phyloP scores from a whole-genome alignment of 2,797 vertebrate species.

The Tauraco hartlaubi region DNA sequence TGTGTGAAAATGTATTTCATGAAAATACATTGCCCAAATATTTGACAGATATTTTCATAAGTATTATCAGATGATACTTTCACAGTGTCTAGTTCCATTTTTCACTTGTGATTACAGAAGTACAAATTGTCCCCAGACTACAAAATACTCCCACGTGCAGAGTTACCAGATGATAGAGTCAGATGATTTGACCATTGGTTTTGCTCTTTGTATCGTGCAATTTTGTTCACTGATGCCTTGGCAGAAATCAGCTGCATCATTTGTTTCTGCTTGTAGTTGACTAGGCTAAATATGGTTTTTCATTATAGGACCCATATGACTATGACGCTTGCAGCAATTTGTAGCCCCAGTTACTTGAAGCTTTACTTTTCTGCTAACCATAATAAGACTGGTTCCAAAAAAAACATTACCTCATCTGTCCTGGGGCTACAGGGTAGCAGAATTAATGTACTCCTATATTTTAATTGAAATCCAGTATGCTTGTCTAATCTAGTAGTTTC shows the following conservation, averaged over 20 bases:
- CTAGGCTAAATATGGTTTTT: conserved; percentile 51
- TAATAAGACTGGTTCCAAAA: conserved; percentile 65
- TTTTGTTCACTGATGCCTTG: conserved; percentile 34
- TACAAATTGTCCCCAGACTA: background rate
- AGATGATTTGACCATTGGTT: background rate
- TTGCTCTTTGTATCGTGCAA: background rate
- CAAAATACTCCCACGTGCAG: background rate
- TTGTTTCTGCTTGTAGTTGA: conserved; percentile 63
- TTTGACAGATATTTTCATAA: background rate
- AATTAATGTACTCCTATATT: conserved; percentile 50
- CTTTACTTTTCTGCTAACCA: conserved; percentile 70
- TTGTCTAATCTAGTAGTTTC: conserved; percentile 47
- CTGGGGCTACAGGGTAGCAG: conserved; percentile 44
- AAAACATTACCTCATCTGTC: conserved; percentile 70
- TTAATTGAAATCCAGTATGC: conserved; percentile 65
- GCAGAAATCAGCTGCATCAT: conserved; percentile 9
- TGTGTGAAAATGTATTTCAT: background rate
- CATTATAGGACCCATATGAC: conserved; percentile 17
- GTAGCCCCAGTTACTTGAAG: conserved; percentile 40
- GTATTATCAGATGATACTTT: background rate
- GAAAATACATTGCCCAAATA: background rate
- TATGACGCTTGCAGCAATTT: conserved; percentile 54
- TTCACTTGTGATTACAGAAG: background rate
- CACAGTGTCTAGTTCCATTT: background rate
- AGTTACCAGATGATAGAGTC: background rate